Conservation (phyloP, 2,888 invertebrate species). For the Chrysolina haemoptera region DNA sequence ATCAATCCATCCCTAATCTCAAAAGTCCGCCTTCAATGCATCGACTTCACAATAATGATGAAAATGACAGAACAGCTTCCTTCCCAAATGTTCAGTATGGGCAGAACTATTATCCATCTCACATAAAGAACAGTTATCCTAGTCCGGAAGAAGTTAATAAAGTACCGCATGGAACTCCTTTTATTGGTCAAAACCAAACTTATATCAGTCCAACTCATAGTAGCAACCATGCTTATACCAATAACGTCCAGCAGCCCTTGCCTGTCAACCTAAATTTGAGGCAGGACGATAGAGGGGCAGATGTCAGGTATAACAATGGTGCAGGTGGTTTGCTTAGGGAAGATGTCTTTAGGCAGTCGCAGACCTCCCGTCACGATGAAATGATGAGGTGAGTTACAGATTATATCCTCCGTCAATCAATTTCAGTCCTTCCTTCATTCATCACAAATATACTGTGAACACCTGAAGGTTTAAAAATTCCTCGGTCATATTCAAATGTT, state of each 20-base stretch:
- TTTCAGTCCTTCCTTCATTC: background rate
- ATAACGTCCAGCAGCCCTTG: constrained; percentile 59
- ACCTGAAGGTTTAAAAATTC: too few species aligned
- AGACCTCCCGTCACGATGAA: constrained; percentile 62
- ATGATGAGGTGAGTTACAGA: constrained; percentile 56
- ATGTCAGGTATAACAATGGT: constrained; percentile 59
- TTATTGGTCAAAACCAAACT: constrained; percentile 54
- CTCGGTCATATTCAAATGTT: too few species aligned
- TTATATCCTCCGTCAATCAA: background rate
- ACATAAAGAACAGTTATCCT: constrained; percentile 50
- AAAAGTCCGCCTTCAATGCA: constrained; percentile 66
- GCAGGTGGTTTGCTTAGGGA: constrained; percentile 64
- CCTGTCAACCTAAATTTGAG: constrained; percentile 58
- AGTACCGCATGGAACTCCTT: constrained; percentile 49
- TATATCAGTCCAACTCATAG: constrained; percentile 62
- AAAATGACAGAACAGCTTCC: constrained; percentile 61
- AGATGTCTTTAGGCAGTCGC: constrained; percentile 65
- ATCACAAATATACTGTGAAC: too few species aligned
- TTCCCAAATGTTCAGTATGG: constrained; percentile 61
- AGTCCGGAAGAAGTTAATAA: constrained; percentile 48
- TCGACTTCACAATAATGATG: constrained; percentile 50
- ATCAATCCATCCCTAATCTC: constrained; percentile 70
- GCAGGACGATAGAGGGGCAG: constrained; percentile 48
- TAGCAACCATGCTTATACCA: constrained; percentile 52
- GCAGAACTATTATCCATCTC: constrained; percentile 41